Conservation (phyloP, 2,113 vertebrate genomes). For the Campylomormyrus numenius region DNA sequence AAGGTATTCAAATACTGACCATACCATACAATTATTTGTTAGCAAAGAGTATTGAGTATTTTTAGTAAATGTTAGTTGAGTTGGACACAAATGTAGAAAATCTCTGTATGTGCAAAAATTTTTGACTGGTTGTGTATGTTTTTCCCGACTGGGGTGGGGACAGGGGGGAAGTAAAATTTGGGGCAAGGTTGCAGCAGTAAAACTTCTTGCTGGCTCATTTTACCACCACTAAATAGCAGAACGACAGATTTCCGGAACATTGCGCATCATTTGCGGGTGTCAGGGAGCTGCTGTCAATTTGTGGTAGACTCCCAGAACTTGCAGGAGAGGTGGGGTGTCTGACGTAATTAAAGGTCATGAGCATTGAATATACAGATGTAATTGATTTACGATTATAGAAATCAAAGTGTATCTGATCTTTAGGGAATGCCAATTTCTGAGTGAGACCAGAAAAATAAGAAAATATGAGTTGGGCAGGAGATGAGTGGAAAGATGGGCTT, state of each 20-base stretch:
- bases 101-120: not conserved
- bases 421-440: conserved; percentile 14
- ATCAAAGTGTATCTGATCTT: not conserved
- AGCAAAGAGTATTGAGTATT: not conserved
- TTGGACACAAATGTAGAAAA: not conserved
- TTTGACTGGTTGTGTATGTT: not conserved
- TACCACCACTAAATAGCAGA: too few species aligned
- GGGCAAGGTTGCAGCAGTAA: not conserved
- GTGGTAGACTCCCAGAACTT: not conserved
- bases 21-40: not conserved
- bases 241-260: too few species aligned
- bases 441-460: not conserved
- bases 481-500: conserved; percentile 92
- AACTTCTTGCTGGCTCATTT: not conserved
- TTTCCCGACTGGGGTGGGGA: too few species aligned
- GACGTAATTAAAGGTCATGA: not conserved
- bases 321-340: not conserved
- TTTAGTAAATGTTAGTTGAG: not conserved
- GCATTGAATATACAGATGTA: not conserved
- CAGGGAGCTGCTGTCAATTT: not conserved
- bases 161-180: not conserved
- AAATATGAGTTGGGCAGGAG: conserved; percentile 83
- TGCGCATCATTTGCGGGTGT: not conserved
- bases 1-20: not conserved
- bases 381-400: not conserved